Conservation (phyloP, 2,888 invertebrate genomes). For the Agrotis puta region DNA sequence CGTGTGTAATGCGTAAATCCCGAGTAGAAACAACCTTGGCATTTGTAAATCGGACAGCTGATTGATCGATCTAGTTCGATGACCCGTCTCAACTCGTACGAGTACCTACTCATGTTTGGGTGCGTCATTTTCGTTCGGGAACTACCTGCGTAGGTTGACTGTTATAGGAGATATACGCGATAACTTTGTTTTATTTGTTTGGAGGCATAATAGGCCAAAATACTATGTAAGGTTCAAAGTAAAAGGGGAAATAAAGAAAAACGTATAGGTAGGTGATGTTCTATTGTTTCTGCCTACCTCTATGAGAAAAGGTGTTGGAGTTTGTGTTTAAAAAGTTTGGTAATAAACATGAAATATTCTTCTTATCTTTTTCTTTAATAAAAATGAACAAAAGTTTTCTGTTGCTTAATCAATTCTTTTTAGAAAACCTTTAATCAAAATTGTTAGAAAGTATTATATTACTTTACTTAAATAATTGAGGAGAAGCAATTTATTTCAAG, state of each 20-base stretch:
- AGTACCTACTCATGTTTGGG: neutral
- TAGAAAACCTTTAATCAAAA: too few relatives aligned
- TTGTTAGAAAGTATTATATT: too few relatives aligned
- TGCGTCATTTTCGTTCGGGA: constrained; percentile 20
- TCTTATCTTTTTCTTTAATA: neutral
- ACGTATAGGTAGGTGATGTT: too few relatives aligned
- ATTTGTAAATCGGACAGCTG: constrained; percentile 29
- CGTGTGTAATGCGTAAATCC: neutral
- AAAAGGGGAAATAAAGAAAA: too few relatives aligned
- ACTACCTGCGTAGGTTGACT: neutral
- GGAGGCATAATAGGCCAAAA: too few relatives aligned
- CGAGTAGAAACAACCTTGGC: constrained; percentile 1
- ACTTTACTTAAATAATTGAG: neutral
- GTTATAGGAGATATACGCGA: neutral
- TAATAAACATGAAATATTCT: neutral
- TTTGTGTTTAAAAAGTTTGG: too few relatives aligned
- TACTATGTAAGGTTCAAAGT: too few relatives aligned
- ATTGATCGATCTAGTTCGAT: constrained; percentile 40
- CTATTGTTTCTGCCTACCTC: too few relatives aligned
- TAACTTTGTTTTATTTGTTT: neutral
- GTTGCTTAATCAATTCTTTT: neutral
- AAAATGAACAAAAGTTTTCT: neutral
- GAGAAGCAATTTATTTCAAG: neutral
- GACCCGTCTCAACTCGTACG: constrained; percentile 20
- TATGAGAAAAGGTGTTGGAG: too few relatives aligned